Evolutionary conservation across 1,140 invertebrate genomes (phyloP), one percentile per base, ranked within the genome.

Genomic region (Oedothorax gibbosus): DNA sequence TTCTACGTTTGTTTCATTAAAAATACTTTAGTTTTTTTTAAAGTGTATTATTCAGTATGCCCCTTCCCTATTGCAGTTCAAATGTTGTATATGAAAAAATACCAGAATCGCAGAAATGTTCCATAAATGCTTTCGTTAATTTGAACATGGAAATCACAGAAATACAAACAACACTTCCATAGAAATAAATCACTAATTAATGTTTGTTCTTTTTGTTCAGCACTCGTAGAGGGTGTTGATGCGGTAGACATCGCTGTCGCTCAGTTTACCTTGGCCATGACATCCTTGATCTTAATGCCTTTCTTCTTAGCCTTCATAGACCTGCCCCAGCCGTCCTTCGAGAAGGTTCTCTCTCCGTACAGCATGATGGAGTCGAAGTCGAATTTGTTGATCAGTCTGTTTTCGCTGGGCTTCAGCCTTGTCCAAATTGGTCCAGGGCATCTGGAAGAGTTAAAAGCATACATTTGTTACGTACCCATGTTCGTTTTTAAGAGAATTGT

Each of bases 321-420:
- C 12, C 88, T 88, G 53, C 87, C 88, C 4, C 53, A 64, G 14
- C 88, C 87, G 65, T 90, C 89, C 15, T 86, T 88, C 18, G 88
- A 88, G 84, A 90, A 90, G 35, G 89, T 88, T 57, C 88, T 88
- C 64, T 88, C 88, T 64, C 88, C 88, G 75, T 91, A 91, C 62
- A 90, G 88, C 89, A 91, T 89, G 11, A 91, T 87, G 10, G 89
- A 89, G 6, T 89, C 88, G 85, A 90, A 90, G 79, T 91, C 90
- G 56, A 91, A 88, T 49, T 85, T 21, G 20, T 79, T 88, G 75
- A 87, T 79, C 60, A 88, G 66, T 35, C 78, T 72, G 12, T 88
- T 87, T 20, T 88, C 20, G 14, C 77, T 20, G 5, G 80, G 87
- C 14, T 77, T 73, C 18, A 88, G 53, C n/a, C n/a, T 88, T 88